A percentile compares a stretch with the other conserved stretches of the same genome.
These are phyloP conservation scores for Megastigmus dorsalis DNA, from an alignment of 2,888 invertebrate species.

Conservation along the genomic window DNA sequence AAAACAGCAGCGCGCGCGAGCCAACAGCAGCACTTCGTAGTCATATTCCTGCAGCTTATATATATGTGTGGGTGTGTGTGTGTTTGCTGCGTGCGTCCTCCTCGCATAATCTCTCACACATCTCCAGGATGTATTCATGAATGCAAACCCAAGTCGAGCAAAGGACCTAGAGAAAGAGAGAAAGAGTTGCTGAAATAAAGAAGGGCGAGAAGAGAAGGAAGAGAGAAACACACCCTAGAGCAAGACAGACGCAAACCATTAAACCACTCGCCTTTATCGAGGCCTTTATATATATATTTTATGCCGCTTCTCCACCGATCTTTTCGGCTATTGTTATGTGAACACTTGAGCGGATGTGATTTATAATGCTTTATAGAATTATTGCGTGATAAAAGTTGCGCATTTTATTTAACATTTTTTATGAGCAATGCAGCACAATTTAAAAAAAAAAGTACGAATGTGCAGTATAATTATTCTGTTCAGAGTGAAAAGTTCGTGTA, in stretches of 20 bases:
- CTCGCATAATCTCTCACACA: slow-evolving; percentile 34
- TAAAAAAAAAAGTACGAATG: too few species aligned
- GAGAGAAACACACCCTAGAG: slow-evolving; percentile 22
- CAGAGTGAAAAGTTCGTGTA: too few species aligned
- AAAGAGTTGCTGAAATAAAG: background rate
- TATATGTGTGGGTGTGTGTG: background rate
- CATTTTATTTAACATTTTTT: too few species aligned
- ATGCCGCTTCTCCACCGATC: slow-evolving; percentile 13
- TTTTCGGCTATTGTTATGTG: too few species aligned
- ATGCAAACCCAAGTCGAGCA: slow-evolving; percentile 18
- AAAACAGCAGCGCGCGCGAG: too few species aligned
- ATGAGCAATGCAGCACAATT: too few species aligned
- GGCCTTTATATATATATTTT: too few species aligned
- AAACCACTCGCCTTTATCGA: slow-evolving; percentile 5
- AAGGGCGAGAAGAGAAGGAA: background rate
- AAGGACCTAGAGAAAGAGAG: slow-evolving; percentile 2
- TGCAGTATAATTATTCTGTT: too few species aligned
- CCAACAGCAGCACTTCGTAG: slow-evolving; percentile 24
- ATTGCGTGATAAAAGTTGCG: too few species aligned
- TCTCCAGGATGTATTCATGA: slow-evolving; percentile 19
- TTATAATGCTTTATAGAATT: too few species aligned
- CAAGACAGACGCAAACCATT: slow-evolving; percentile 34
- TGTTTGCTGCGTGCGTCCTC: background rate
- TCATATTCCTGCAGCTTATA: slow-evolving; percentile 16
- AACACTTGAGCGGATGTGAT: too few species aligned